Conservation (phyloP, 2,113 vertebrate genomes). For the Dipodomys ordii region DNA sequence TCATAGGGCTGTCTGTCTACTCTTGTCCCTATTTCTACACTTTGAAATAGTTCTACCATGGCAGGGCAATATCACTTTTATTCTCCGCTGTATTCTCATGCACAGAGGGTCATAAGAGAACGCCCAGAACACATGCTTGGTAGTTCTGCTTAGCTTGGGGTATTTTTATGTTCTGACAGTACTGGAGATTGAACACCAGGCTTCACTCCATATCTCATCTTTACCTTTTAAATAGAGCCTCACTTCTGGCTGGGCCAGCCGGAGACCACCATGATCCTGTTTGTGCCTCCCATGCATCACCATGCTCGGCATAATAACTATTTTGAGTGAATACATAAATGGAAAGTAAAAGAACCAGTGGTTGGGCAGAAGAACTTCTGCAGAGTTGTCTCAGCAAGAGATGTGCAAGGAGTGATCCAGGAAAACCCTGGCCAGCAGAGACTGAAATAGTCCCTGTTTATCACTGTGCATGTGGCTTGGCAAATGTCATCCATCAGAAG, state of each 20-base stretch:
- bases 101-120: background rate
- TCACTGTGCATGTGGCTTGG: conserved; percentile 11
- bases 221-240: too few species aligned
- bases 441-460: background rate
- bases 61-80: background rate
- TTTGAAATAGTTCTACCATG: background rate
- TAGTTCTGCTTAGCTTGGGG: background rate
- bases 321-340: background rate
- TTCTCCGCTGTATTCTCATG: background rate
- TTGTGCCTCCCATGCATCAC: too few species aligned
- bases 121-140: background rate
- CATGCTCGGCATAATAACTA: too few species aligned
- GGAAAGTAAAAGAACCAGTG: background rate
- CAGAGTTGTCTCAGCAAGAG: background rate
- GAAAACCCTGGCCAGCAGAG: background rate
- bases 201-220: too few species aligned
- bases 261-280: too few species aligned
- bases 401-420: background rate
- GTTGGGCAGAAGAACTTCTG: background rate
- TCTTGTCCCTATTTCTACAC: background rate
- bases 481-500: conserved; percentile 9
- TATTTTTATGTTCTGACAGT: too few species aligned
- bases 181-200: too few species aligned
- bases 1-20: background rate
- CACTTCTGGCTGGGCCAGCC: too few species aligned